Evolutionary conservation across 2,888 invertebrate genomes (phyloP).

Genomic region (Drosophila mettleri): DNA sequence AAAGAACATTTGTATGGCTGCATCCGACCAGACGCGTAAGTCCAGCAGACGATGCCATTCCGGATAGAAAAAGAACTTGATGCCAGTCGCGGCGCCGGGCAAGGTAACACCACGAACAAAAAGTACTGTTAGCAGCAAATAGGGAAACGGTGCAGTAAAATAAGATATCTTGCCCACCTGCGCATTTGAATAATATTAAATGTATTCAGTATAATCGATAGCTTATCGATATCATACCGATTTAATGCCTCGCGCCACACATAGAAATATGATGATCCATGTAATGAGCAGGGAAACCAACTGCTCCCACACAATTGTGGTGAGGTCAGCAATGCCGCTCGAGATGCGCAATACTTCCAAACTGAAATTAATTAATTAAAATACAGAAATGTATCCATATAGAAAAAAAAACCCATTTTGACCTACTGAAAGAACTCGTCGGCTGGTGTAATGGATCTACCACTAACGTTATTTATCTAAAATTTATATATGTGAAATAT

Average conservation of each 20-base stretch:
- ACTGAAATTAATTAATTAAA: slow-evolving; percentile 86
- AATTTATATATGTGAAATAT: not conserved
- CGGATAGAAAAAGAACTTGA: slow-evolving; percentile 91
- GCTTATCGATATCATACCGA: slow-evolving; percentile 84
- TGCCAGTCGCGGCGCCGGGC: slow-evolving; percentile 91
- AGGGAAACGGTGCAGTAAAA: slow-evolving; percentile 94
- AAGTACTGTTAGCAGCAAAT: slow-evolving; percentile 89
- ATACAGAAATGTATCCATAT: not conserved
- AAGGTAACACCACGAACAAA: slow-evolving; percentile 92
- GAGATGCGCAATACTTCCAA: slow-evolving; percentile 92
- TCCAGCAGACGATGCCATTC: slow-evolving; percentile 91
- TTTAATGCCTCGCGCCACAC: slow-evolving; percentile 94
- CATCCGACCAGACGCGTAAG: slow-evolving; percentile 95
- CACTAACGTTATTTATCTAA: slow-evolving; percentile 8
- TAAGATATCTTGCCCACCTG: slow-evolving; percentile 88
- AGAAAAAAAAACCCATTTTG: not conserved
- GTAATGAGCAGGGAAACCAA: slow-evolving; percentile 90
- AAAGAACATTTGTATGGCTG: slow-evolving; percentile 96
- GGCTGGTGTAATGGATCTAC: slow-evolving; percentile 87
- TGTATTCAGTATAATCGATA: not conserved
- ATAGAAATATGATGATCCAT: slow-evolving; percentile 93
- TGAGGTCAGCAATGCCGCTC: slow-evolving; percentile 89
- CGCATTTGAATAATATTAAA: not conserved
- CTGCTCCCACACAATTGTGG: slow-evolving; percentile 92
- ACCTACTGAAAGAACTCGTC: slow-evolving; percentile 94